Percentiles rank a stretch among this genome's conserved stretches.
Conservation (phyloP, 2,888 invertebrate genomes). For the Trissolcus japonicus region DNA sequence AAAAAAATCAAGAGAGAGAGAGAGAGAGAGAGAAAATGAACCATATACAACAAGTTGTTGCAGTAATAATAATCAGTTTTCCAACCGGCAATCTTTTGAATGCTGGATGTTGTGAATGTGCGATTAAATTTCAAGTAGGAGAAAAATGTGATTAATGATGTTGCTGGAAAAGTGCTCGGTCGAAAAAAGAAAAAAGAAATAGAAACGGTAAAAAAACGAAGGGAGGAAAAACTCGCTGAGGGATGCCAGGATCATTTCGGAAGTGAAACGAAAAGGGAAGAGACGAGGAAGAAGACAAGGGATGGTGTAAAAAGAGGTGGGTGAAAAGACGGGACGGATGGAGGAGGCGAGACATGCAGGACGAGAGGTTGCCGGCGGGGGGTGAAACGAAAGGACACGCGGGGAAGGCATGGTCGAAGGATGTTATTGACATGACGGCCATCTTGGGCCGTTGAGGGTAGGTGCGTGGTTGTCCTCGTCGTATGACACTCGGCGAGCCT, state of each 20-base stretch:
- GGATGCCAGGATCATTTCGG: background rate
- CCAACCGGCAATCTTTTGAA: no score
- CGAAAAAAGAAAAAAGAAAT: background rate
- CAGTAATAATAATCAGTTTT: no score
- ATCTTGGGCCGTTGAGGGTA: constrained; percentile 71
- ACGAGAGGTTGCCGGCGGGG: constrained; percentile 27
- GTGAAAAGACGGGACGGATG: constrained; percentile 12
- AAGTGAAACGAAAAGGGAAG: constrained; percentile 13
- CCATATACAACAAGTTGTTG: no score
- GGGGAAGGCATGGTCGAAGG: constrained; percentile 62
- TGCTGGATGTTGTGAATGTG: no score
- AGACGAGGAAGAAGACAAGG: constrained; percentile 1
- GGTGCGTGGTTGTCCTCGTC: constrained; percentile 72
- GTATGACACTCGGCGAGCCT: constrained; percentile 72
- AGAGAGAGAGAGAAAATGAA: no score
- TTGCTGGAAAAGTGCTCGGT: constrained; percentile 4
- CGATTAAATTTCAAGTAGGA: background rate
- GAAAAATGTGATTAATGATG: no score
- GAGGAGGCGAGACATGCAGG: constrained; percentile 8
- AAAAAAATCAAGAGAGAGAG: no score
- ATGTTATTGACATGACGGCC: constrained; percentile 77
- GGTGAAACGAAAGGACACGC: constrained; percentile 47
- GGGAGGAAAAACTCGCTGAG: background rate
- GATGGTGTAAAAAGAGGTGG: constrained; percentile 16
- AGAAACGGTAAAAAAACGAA: background rate